Base-by-base conservation (phyloP, 1,140 invertebrate genomes). In the Scaptomyza graminum region DNA sequence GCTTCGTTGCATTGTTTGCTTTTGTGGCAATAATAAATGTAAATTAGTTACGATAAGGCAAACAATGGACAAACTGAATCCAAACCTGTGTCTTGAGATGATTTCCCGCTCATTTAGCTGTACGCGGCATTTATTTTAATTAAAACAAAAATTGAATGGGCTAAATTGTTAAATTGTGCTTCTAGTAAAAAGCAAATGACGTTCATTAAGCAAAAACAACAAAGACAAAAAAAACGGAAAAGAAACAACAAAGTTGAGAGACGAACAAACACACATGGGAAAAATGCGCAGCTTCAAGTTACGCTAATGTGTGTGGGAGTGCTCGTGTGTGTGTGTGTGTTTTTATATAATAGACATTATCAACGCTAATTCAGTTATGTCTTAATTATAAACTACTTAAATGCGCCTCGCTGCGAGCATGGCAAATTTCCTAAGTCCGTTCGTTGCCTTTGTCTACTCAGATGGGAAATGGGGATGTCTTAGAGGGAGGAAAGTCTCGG, bases 311-410 rank as follows among this genome's bases (percentile, higher is more conserved):
- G 31, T 84, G 66, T 63, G 39, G 9, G 34, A 28, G 28, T 46
- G 3, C 37, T 39, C 52, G 59, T 34, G 49, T 66, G 68, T 52
- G 65, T 51, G 50, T 62, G 60, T 64, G 64, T 79, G 49, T 56
- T 5, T 46, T 69, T 82, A 74, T 63, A 69, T 67, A 79, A 81
- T 54, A 80, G 85, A 84, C 81, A 90, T 90, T 90, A 90, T 83
- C 79, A 90, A 87, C 87, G 87, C 79, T 90, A 90, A 90, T 90
- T 90, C 87, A 83, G 87, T 90, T 90, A 90, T 87, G 84, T 90
- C 87, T 90, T 90, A 90, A 90, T 90, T 90, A 90, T 90, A 90
- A 90, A 82, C 87, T 90, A 87, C 83, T 87, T 87, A 87, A 67
- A 62, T 51, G 64, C 75, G 62, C 60, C 66, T 75, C 75, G 67